These are phyloP conservation scores for Urocitellus parryii DNA, from an alignment of 2,113 vertebrate genomes.

Conservation along the genomic window DNA sequence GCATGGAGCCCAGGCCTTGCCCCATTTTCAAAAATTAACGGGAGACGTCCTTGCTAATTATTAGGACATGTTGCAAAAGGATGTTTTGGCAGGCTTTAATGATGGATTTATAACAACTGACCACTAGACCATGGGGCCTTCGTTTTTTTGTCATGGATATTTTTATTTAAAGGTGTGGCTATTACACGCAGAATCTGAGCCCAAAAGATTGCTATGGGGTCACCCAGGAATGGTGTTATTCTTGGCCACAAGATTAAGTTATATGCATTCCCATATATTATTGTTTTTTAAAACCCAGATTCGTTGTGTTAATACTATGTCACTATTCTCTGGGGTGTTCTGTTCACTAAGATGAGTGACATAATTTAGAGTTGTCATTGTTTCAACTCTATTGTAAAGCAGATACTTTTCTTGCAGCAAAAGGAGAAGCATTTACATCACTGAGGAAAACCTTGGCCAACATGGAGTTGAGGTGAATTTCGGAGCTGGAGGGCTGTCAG, in stretches of 20 bases:
- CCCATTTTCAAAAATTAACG: not conserved
- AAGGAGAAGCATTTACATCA: not conserved
- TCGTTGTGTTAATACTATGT: not conserved
- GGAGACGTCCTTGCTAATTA: not conserved
- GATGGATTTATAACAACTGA: not conserved
- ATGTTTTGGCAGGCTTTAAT: not conserved
- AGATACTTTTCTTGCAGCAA: not conserved
- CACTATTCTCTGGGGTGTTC: not conserved
- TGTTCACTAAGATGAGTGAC: not conserved
- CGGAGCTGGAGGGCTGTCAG: not conserved
- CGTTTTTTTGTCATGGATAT: not conserved
- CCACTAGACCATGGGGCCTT: fast-evolving
- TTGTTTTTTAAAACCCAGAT: not conserved
- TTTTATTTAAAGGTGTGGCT: not conserved
- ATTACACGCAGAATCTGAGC: not conserved
- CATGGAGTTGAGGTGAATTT: not conserved
- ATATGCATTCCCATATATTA: not conserved
- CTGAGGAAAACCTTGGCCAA: not conserved
- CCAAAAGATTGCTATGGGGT: not conserved
- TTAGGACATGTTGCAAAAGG: not conserved
- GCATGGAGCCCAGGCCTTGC: too few relatives aligned
- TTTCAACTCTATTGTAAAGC: fast-evolving
- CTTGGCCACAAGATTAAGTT: not conserved
- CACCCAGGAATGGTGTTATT: too few relatives aligned
- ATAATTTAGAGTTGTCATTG: not conserved